A percentile compares a stretch with the other conserved stretches of the same genome.
Conservation (phyloP, 1,140 invertebrate species). For the Saccostrea glomerata region DNA sequence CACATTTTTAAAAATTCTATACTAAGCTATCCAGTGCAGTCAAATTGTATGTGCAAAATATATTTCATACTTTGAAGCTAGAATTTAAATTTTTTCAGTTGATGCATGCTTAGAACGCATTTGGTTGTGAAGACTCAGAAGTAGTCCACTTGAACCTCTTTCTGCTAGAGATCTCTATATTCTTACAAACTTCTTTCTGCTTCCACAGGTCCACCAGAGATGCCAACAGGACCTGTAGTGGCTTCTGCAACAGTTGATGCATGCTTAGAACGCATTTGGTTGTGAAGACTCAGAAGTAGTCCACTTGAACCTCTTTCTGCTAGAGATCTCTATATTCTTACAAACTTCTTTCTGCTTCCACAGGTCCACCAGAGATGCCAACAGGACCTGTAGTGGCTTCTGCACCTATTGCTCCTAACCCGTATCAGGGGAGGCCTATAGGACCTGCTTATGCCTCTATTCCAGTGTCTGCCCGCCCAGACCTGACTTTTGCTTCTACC, state of each 20-base stretch:
- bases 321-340: background rate
- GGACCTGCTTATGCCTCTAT: conserved; percentile 55
- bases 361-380: conserved; percentile 39
- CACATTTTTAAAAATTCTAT: too few species aligned
- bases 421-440: conserved; percentile 60
- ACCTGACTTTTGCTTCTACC: conserved; percentile 56
- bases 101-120: too few species aligned
- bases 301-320: background rate
- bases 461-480: conserved; percentile 51
- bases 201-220: conserved; percentile 15
- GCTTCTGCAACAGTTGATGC: conserved; percentile 26
- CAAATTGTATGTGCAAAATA: too few species aligned
- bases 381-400: conserved; percentile 54
- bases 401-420: conserved; percentile 54
- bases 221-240: conserved; percentile 54
- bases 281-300: too few species aligned
- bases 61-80: too few species aligned
- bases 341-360: background rate
- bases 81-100: too few species aligned
- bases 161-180: background rate
- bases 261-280: too few species aligned
- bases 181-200: background rate
- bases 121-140: too few species aligned
- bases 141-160: background rate
- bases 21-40: too few species aligned